These are phyloP conservation scores for Aldrovandia affinis DNA, from an alignment of 2,797 vertebrate species.

Conservation along the genomic window DNA sequence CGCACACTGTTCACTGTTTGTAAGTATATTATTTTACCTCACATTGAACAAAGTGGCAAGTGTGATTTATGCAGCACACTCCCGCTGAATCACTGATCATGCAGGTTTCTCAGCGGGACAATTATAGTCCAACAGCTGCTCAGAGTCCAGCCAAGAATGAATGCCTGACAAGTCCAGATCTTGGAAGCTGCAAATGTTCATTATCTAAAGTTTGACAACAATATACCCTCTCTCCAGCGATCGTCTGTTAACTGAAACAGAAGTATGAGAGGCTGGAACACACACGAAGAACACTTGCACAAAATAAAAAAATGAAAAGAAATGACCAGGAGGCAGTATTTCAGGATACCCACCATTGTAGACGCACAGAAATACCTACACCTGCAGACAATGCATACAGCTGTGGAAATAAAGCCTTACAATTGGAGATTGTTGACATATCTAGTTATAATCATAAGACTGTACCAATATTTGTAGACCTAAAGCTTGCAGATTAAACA, in stretches of 20 bases:
- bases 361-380: neutral
- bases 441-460: too few relatives aligned
- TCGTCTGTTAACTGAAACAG: neutral
- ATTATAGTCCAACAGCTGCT: slow-evolving; percentile 9
- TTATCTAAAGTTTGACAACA: slow-evolving; percentile 13
- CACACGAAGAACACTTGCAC: neutral
- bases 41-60: neutral
- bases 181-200: slow-evolving; percentile 3
- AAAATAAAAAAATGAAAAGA: neutral
- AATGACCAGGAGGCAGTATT: neutral
- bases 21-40: neutral
- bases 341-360: neutral
- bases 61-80: neutral
- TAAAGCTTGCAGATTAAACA: too few relatives aligned
- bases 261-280: neutral
- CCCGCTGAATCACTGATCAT: neutral
- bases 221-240: neutral
- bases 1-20: neutral
- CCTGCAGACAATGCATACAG: neutral
- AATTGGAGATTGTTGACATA: too few relatives aligned
- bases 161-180: neutral
- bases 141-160: neutral
- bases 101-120: neutral
- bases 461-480: too few relatives aligned
- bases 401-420: neutral